Conservation (phyloP, 2,113 vertebrate species). For the Proteles cristata region DNA sequence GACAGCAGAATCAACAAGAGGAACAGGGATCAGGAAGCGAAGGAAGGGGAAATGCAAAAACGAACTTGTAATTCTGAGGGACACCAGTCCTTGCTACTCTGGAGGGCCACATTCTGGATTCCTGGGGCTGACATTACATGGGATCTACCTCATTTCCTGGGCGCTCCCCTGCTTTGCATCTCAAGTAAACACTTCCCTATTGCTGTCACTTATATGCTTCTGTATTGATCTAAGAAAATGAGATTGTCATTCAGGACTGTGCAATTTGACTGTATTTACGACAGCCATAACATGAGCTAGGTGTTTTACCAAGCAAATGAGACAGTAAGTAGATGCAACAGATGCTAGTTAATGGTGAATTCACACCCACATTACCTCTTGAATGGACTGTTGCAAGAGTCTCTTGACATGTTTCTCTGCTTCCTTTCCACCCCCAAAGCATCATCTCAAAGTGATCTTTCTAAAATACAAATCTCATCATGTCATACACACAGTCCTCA, state of each 20-base stretch:
- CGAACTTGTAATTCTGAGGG: not conserved
- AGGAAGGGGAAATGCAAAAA: constrained; percentile 36
- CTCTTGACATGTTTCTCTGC: not conserved
- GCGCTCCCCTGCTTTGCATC: not conserved
- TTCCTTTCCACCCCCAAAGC: not conserved
- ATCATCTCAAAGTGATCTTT: not conserved
- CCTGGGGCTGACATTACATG: not conserved
- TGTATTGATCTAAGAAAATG: not conserved
- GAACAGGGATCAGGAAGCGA: not conserved
- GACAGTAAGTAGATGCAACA: not conserved
- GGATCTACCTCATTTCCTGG: not conserved
- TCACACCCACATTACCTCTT: not conserved
- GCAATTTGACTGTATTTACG: not conserved
- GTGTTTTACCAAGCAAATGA: not conserved
- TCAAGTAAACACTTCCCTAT: not conserved
- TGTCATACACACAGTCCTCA: not conserved
- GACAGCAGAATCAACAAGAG: constrained; percentile 60
- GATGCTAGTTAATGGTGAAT: not conserved
- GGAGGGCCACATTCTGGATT: not conserved
- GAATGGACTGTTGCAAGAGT: not conserved
- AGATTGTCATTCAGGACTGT: not conserved
- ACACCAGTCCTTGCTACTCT: not conserved
- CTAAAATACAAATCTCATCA: not conserved
- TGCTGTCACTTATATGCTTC: not conserved
- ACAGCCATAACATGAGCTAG: not conserved